These are phyloP conservation scores for Melanotaenia duboulayi DNA, from an alignment of 2,113 vertebrate genomes.

Conservation along the genomic window DNA sequence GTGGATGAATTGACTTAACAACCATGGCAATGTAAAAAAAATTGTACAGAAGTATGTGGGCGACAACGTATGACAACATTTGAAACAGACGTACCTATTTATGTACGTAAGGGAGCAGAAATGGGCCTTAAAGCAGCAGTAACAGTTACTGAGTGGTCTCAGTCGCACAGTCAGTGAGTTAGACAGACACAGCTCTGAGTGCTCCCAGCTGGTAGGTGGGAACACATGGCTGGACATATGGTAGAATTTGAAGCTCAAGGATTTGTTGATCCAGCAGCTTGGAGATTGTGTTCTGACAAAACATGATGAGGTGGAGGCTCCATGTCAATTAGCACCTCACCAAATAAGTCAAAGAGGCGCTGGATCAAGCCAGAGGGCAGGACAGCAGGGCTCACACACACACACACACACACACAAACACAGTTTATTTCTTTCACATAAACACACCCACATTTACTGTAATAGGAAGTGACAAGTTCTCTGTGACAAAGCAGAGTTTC, in stretches of 20 bases:
- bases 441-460: slow-evolving; percentile 11
- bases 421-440: neutral
- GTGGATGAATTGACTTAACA: too few species aligned
- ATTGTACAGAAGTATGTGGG: too few species aligned
- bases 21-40: too few species aligned
- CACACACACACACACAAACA: neutral
- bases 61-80: too few species aligned
- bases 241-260: slow-evolving; percentile 62
- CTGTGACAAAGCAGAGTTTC: slow-evolving; percentile 45
- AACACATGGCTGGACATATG: slow-evolving; percentile 75
- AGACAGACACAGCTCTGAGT: slow-evolving; percentile 51
- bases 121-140: neutral
- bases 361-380: slow-evolving; percentile 32
- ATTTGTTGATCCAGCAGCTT: slow-evolving; percentile 67
- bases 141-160: slow-evolving; percentile 6
- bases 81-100: too few species aligned
- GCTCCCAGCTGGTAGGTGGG: slow-evolving; percentile 64
- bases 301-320: slow-evolving; percentile 56
- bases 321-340: slow-evolving; percentile 61
- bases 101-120: too few species aligned
- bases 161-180: slow-evolving; percentile 50
- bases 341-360: slow-evolving; percentile 48
- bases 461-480: slow-evolving; percentile 42
- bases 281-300: slow-evolving; percentile 69
- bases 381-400: slow-evolving; percentile 2